Base-by-base conservation (phyloP, 2,888 invertebrate genomes). In the Apodemia mormo region DNA sequence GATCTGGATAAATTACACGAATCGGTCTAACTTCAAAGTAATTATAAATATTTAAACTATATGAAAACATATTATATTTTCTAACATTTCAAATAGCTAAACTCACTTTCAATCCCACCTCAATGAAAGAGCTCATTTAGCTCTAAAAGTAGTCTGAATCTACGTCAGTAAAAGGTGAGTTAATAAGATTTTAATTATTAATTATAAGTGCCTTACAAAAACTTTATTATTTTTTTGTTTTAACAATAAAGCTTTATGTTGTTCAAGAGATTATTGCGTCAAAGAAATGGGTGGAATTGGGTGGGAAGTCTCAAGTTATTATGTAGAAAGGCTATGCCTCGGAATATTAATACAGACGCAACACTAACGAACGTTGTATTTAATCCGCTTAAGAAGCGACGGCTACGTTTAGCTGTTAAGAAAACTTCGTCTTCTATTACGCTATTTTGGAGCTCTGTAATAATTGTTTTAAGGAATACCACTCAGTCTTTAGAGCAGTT, bases 391-490 rank as follows among this genome's bases (percentile, higher is more conserved):
- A 61, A 61, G 22, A 7, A 61, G 33, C 33, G 33, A 61, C 61
- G 33, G 61, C 61, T 61, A 30, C 61, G 54, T 54, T 54, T 54
- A 54, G 54, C 54, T 54, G 54, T 52, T 49, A 66, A n/a, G 37
- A 67, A 40, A 54, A 54, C 37, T 22, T 40, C 54, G 37, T 54
- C 12, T 37, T 45, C 58, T 61, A 54, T 54, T 54, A 54, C 54
- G 54, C 54, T 68, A 33, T 68, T 64, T 45, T 64, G 64, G 33
- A 68, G 49, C 71, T 74, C 75, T 14, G 61, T 61, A 73, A 74
- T 84, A 84, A 84, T 85, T 82, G 81, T 84, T 83, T 85, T 81
- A 81, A 81, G 79, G 80, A 84, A 82, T 77, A 79, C 75, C 76
- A 74, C 76, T 75, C 75, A 76, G 76, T 76, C 77, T 76, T 74